These are phyloP conservation scores for Anarrhichthys ocellatus DNA, from an alignment of 2,113 vertebrate species.

Conservation along the genomic window DNA sequence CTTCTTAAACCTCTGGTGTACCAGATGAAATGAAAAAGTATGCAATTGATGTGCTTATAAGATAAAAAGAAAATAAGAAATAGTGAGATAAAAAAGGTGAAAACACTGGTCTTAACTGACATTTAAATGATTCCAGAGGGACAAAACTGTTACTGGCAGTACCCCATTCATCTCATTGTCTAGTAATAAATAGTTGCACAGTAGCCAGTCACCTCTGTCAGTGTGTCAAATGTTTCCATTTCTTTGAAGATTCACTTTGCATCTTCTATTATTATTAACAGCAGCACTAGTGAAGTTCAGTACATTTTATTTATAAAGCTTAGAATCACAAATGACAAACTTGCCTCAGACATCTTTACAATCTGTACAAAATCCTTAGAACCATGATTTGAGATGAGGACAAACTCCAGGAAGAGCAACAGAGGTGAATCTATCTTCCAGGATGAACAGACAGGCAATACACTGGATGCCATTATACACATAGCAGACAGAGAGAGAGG, in stretches of 20 bases:
- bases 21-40: not conserved
- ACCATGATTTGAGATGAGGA: not conserved
- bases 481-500: not conserved
- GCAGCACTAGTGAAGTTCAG: not conserved
- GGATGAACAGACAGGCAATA: not conserved
- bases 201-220: not conserved
- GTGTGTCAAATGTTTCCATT: not conserved
- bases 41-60: not conserved
- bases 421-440: not conserved
- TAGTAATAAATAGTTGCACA: not conserved
- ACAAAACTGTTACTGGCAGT: not conserved
- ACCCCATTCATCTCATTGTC: not conserved
- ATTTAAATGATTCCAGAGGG: not conserved
- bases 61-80: not conserved
- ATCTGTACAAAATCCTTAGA: not conserved
- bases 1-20: not conserved
- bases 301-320: not conserved
- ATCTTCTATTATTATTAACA: not conserved
- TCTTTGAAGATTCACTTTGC: not conserved
- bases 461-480: not conserved
- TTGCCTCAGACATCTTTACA: not conserved
- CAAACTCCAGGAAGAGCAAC: not conserved
- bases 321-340: not conserved
- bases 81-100: not conserved
- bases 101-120: not conserved